Base-by-base conservation (phyloP, 53 echinoderm and acorn worm genomes). In the Holothuria scabra region DNA sequence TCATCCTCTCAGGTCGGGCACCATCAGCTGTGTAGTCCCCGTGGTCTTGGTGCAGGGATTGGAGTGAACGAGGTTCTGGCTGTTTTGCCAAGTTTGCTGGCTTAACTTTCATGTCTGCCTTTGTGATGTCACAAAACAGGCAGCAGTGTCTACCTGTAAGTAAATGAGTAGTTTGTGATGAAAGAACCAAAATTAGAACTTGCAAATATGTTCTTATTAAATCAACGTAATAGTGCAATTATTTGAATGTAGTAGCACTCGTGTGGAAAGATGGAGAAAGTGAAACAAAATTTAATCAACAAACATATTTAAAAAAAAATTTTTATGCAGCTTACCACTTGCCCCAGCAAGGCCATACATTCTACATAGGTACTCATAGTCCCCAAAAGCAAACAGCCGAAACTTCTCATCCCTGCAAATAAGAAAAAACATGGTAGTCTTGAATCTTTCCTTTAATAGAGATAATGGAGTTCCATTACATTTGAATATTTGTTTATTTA, bases 371-470 rank as follows among this genome's bases (percentile, higher is more conserved):
- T 46, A 74, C 29, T 74, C 75, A 23, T 74, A 74, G 48, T 74
- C 75, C 21, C 75, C 75, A 18, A 74, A 74, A 41, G 75, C 75
- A 46, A 74, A 46, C 21, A 74, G 22, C 22, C 75, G 41, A 48
- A 74, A 41, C 41, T 41, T 41, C 41, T 41, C 10, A 3, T 41
- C 41, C 41, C 41, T 41, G 41, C 41, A 46, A 41, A 3, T 41
- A 41, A 41, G 10, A 41, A 4, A 35, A 41, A 41, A 41, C n/a
- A 4, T 41, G 41, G 8, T 41, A 8, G 41, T 5, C 41, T 6
- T 41, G 6, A 41, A 5, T 41, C 41, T 41, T 10, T 41, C 0
- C 10, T 41, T 41, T 0, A n/a, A n/a, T n/a, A n/a, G n/a, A n/a
- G n/a, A n/a, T n/a, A n/a, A n/a, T n/a, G n/a, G n/a, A n/a, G n/a